A percentile compares a stretch with the other conserved stretches of the same genome.
Evolutionary conservation across 2,797 vertebrate genomes (phyloP).

Genomic region (Mallotus villosus): DNA sequence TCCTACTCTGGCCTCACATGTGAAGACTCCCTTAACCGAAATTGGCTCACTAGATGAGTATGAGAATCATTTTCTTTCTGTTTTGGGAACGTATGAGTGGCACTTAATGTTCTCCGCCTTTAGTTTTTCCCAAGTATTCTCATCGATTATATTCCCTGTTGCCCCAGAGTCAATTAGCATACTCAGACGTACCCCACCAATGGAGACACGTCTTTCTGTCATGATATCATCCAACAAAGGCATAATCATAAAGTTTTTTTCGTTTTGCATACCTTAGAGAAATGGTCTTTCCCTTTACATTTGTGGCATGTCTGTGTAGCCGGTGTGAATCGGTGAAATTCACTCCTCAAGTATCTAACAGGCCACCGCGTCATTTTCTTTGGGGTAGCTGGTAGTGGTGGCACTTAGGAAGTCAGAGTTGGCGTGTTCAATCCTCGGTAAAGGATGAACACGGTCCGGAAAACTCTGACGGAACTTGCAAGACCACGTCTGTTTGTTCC

Average conservation of each 20-base stretch:
- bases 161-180: conserved; percentile 5
- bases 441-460: no score
- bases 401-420: no score
- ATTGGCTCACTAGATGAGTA: conserved; percentile 14
- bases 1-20: not conserved
- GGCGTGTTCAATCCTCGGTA: no score
- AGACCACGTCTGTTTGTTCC: no score
- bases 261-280: not conserved
- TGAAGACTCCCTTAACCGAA: conserved; percentile 24
- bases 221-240: not conserved
- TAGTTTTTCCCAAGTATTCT: not conserved
- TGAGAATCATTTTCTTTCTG: not conserved
- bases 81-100: not conserved
- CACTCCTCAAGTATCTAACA: no score
- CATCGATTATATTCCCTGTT: not conserved
- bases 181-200: not conserved
- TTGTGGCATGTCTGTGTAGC: not conserved
- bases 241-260: not conserved
- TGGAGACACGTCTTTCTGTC: not conserved
- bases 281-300: not conserved
- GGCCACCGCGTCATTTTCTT: no score
- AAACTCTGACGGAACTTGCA: no score
- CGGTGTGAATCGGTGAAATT: no score
- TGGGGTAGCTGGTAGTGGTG: no score
- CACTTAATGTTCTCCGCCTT: not conserved